phyloP scores from a whole-genome alignment of 2,797 vertebrate genomes.

The Fistularia commersonii region DNA sequence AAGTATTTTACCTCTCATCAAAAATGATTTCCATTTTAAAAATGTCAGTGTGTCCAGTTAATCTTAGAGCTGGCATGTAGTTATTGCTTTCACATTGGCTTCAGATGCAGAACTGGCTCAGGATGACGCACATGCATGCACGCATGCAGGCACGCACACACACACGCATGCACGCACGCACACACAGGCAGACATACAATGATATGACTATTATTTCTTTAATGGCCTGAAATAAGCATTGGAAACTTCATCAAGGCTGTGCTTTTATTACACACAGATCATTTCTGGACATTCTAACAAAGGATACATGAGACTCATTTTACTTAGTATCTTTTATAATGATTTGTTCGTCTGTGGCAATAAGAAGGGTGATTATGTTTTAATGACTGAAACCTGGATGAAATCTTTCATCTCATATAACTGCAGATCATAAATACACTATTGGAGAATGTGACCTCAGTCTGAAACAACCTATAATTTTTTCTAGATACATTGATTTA shows the following conservation, averaged over 20 bases:
- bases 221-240: conserved; percentile 21
- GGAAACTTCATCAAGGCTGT: background rate
- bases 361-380: background rate
- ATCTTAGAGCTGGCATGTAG: too few species aligned
- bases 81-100: too few species aligned
- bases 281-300: conserved; percentile 1
- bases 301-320: background rate
- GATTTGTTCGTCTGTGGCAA: too few species aligned
- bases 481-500: conserved; percentile 1
- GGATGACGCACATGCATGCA: too few species aligned
- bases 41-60: too few species aligned
- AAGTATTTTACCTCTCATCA: too few species aligned
- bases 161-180: too few species aligned
- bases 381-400: conserved; percentile 9
- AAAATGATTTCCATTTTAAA: too few species aligned
- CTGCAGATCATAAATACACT: background rate
- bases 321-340: background rate
- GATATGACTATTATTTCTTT: conserved; percentile 11
- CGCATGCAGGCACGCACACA: too few species aligned
- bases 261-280: conserved; percentile 14
- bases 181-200: background rate
- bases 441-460: background rate
- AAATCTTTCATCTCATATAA: background rate
- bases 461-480: conserved; percentile 8
- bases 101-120: too few species aligned